These are phyloP conservation scores for Vidua macroura DNA, from an alignment of 2,113 vertebrate genomes.

Conservation along the genomic window DNA sequence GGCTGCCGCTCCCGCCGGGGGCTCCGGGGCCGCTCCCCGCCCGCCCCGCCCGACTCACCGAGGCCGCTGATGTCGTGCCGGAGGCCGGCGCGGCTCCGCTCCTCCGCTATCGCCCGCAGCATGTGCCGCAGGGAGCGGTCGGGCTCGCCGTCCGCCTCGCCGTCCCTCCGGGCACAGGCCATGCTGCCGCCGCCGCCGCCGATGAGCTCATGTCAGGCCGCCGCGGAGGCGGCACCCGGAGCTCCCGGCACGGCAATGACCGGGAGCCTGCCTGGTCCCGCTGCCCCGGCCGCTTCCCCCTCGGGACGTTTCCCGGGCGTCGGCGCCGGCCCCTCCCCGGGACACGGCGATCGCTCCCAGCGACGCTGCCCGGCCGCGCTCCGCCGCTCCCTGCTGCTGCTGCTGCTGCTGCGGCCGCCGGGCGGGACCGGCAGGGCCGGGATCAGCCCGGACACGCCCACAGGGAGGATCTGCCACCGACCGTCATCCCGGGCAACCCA, in stretches of 20 bases:
- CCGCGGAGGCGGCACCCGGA: not conserved
- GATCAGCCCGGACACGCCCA: not conserved
- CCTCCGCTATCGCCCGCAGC: constrained; percentile 57
- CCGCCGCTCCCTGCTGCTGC: not conserved
- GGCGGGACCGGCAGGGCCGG: not conserved
- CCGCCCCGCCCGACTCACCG: constrained; percentile 10
- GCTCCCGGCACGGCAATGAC: not conserved
- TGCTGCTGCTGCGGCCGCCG: not conserved
- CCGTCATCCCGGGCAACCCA: not conserved
- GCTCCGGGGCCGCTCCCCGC: not conserved
- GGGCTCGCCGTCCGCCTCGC: constrained; percentile 17
- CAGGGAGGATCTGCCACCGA: not conserved
- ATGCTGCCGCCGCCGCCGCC: constrained; percentile 1
- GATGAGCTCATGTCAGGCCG: constrained; percentile 52
- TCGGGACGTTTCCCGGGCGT: not conserved
- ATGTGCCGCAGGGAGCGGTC: constrained; percentile 55
- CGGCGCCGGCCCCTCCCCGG: not conserved
- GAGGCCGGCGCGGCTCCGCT: constrained; percentile 45
- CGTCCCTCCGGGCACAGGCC: constrained; percentile 33
- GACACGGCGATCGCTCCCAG: accelerated
- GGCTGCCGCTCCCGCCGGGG: not conserved
- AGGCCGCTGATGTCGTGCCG: constrained; percentile 53
- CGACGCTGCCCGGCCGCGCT: not conserved
- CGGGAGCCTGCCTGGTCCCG: not conserved
- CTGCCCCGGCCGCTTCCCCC: not conserved